These are phyloP conservation scores for Hyperopisus bebe DNA, from an alignment of 2,113 vertebrate species.

Conservation along the genomic window DNA sequence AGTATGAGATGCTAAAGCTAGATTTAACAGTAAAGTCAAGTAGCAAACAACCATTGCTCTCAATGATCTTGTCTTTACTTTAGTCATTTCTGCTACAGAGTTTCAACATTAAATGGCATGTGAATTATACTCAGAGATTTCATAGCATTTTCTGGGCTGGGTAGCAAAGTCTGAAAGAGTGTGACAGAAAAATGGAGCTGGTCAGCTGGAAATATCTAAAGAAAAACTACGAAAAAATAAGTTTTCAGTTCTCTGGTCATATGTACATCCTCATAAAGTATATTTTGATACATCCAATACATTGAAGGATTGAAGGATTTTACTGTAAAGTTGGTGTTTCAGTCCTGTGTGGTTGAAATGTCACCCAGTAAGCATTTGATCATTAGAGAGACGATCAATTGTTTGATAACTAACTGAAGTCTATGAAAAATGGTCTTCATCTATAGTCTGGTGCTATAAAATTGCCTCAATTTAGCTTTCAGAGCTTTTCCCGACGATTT, in stretches of 20 bases:
- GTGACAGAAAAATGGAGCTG: background rate
- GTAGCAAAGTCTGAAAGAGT: background rate
- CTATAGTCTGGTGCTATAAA: background rate
- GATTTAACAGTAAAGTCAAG: background rate
- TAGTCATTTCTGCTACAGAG: background rate
- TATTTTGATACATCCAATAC: background rate
- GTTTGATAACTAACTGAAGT: background rate
- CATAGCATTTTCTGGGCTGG: background rate
- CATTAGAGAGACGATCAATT: background rate
- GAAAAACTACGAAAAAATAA: background rate
- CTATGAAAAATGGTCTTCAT: conserved; percentile 3
- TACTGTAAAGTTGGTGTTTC: background rate
- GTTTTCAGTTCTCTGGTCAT: background rate
- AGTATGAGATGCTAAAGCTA: background rate
- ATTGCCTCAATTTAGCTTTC: background rate
- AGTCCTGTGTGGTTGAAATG: background rate
- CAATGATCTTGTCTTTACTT: background rate
- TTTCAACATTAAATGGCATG: background rate
- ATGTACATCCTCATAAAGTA: background rate
- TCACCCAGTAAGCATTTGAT: background rate
- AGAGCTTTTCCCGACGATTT: background rate
- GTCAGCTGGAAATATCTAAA: background rate
- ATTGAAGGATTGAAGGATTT: background rate
- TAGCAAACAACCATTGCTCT: background rate
- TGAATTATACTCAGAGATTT: background rate